Percentiles rank a stretch among this genome's conserved stretches.
Conservation (phyloP, 2,797 vertebrate species). For the Anabas testudineus region DNA sequence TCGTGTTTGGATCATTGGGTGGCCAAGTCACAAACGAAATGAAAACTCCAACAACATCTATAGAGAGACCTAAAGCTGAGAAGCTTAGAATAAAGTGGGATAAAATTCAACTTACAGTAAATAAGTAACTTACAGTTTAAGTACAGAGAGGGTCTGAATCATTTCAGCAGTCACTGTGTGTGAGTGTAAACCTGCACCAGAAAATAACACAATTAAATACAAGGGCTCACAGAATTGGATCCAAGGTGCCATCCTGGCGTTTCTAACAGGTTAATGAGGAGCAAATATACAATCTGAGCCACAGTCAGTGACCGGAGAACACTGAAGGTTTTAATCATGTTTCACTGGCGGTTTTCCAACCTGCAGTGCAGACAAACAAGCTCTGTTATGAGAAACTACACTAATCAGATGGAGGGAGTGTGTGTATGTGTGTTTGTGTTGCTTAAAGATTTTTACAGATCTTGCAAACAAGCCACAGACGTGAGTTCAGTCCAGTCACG, state of each 20-base stretch:
- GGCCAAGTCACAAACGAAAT: no score
- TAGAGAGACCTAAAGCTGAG: no score
- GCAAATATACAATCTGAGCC: accelerated
- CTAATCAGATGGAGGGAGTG: neutral
- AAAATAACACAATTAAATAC: neutral
- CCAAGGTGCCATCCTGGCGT: neutral
- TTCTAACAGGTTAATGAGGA: neutral
- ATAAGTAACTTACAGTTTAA: no score
- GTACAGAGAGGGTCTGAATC: no score
- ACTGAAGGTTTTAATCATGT: neutral
- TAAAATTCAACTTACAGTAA: no score
- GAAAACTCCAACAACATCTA: no score
- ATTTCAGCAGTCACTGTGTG: neutral
- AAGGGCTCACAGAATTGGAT: neutral
- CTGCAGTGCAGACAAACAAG: neutral
- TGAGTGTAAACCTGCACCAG: neutral
- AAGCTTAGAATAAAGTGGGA: no score
- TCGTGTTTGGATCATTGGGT: no score
- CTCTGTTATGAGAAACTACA: neutral
- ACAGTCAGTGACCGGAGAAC: neutral
- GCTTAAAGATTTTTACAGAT: conserved; percentile 19
- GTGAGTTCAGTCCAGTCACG: conserved; percentile 3
- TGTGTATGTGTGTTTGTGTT: conserved; percentile 12
- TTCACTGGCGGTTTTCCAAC: neutral
- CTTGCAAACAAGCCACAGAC: conserved; percentile 16